Evolutionary conservation across 64 coral and sea anemone genomes (phyloP), one percentile per base, ranked within the genome.

Genomic region (Anthopleura sola): DNA sequence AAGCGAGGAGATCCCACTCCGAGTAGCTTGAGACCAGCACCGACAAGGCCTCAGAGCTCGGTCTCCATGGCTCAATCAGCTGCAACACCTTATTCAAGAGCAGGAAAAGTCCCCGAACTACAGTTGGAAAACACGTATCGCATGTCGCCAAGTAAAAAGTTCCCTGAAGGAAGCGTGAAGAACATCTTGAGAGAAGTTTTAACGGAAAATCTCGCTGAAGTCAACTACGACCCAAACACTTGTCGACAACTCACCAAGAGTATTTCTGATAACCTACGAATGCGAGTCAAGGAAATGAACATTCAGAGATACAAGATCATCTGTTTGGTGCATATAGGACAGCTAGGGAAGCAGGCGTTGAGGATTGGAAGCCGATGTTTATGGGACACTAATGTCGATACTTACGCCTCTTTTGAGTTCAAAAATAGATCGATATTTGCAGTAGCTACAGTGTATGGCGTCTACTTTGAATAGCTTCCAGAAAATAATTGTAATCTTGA

Each of bases 351-450:
- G 37, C 92, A 99, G 49, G 85, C 87, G 0, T 66, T 99, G 81
- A 76, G 90, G 10, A 94, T 99, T 57, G 97, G 97, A 2, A 99
- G 97, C 34, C 90, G 97, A 31, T 99, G 97, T 86, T 60, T 99
- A 0, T 99, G 97, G 97, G 93, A 99, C 49, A 79, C 77, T 14
- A 85, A 54, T 36, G 87, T 84, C 57, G 97, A 99, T 83, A 95
- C 90, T 5, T 99, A 84, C 53, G 56, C 84, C 26, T 94, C 92
- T 36, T 94, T 82, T 31, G 90, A 94, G 16, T 99, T 95, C 37
- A 89, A 92, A 44, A 99, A 95, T 58, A 84, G 82, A 9, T 94
- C 92, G 0, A 60, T 99, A 16, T 99, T 99, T 95, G 97, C 92
- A 0, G 50, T 94, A 48, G 97, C 92, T 24, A 92, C 87, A 18